Base-by-base conservation (phyloP, 1,140 invertebrate genomes). In the Elysia chlorotica region DNA sequence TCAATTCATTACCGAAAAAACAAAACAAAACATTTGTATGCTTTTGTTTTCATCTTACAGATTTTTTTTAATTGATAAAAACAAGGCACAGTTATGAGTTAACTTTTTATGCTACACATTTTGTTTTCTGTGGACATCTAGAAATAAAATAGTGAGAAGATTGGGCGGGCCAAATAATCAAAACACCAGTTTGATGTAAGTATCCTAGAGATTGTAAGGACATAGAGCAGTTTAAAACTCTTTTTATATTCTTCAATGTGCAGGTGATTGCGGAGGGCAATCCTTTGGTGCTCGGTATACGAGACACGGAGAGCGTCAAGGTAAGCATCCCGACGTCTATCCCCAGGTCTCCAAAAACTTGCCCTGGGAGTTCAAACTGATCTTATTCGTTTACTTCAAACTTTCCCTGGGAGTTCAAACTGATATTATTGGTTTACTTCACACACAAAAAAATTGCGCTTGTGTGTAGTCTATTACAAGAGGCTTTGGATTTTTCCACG, bases 261-360 rank as follows among this genome's bases (percentile, higher is more conserved):
- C 74, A 87, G 83, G 56, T 86, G 0, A 86, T 87, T 36, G 48
- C 79, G 57, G 84, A 90, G 74, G 87, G 91, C 73, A 91, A 92
- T 83, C 87, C 90, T 0, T 89, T 90, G 84, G 90, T 98, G 57
- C 79, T 98, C 62, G 95, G 95, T 19, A 96, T 99, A 73, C 90
- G 96, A 78, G 97, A 99, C 83, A 98, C 95, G n/a, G 95, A 98
- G 84, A 98, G 96, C 30, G 95, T 97, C 0, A 85, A 87, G 81
- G 87, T 87, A 79, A 28, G 66, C 23, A 5, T 28, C 21, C 25
- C 2, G n/a, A n/a, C n/a, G n/a, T n/a, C n/a, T n/a, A n/a, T n/a
- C n/a, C n/a, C n/a, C n/a, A n/a, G n/a, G n/a, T n/a, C n/a, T n/a
- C n/a, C n/a, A n/a, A n/a, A n/a, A n/a, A n/a, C n/a, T n/a, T n/a